Conservation (phyloP, 2,888 invertebrate species). For the Mythimna loreyi region DNA sequence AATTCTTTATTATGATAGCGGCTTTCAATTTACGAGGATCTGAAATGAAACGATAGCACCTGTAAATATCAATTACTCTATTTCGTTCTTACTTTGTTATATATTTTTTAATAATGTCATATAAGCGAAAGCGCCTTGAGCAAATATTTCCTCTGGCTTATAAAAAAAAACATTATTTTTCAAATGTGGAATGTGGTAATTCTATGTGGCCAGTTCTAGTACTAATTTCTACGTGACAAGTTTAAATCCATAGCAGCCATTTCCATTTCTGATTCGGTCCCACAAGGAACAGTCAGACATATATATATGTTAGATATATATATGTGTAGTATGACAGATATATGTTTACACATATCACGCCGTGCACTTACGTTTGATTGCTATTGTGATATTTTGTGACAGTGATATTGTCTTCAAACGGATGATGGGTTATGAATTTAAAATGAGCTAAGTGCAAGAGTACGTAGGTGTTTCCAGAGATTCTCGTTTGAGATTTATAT, state of each 20-base stretch:
- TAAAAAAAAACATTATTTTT: slow-evolving; percentile 1
- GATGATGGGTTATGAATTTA: slow-evolving; percentile 1
- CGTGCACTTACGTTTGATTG: slow-evolving; percentile 34
- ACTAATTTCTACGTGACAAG: too few relatives aligned
- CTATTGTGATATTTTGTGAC: slow-evolving; percentile 10
- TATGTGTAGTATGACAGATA: too few relatives aligned
- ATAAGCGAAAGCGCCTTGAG: slow-evolving; percentile 12
- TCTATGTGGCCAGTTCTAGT: too few relatives aligned
- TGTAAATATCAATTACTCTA: slow-evolving; percentile 62
- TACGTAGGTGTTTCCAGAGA: background rate
- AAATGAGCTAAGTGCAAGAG: background rate
- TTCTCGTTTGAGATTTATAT: too few relatives aligned
- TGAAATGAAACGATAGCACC: slow-evolving; percentile 58
- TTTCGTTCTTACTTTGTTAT: slow-evolving; percentile 47
- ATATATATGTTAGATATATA: too few relatives aligned
- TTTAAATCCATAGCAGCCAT: too few relatives aligned
- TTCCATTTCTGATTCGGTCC: too few relatives aligned
- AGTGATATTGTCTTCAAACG: background rate
- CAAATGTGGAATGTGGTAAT: too few relatives aligned
- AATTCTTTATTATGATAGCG: slow-evolving; percentile 66
- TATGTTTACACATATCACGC: background rate
- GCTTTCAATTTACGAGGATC: slow-evolving; percentile 63
- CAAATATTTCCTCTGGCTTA: slow-evolving; percentile 9
- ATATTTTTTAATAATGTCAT: slow-evolving; percentile 25
- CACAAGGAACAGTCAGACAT: too few relatives aligned